phyloP scores from a whole-genome alignment of 2,888 invertebrate species.

The Pedicia rivosa region DNA sequence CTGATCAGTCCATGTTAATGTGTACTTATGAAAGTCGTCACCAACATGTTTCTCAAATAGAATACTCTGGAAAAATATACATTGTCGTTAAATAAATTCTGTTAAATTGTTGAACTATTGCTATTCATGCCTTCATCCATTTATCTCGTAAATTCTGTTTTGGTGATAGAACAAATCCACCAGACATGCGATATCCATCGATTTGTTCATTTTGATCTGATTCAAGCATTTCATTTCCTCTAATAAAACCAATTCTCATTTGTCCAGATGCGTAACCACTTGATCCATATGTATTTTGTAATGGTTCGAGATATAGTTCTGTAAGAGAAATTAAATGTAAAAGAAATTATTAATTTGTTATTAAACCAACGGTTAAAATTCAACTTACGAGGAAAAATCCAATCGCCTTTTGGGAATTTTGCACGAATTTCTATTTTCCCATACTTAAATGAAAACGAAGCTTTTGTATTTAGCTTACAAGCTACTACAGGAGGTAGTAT shows the following conservation, averaged over 20 bases:
- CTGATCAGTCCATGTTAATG: conserved; percentile 42
- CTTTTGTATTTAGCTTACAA: conserved; percentile 42
- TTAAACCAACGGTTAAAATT: too few species aligned
- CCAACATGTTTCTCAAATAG: conserved; percentile 31
- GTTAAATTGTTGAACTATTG: too few species aligned
- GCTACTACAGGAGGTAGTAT: conserved; percentile 55
- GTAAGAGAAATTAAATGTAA: conserved; percentile 14
- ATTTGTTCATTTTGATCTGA: conserved; percentile 17
- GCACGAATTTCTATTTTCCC: conserved; percentile 53
- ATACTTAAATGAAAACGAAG: conserved; percentile 48
- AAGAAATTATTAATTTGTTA: conserved; percentile 20
- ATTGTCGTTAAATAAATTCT: too few species aligned
- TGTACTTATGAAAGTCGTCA: conserved; percentile 48
- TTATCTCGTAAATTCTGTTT: conserved; percentile 25
- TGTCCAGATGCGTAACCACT: conserved; percentile 44
- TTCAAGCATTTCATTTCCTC: conserved; percentile 38
- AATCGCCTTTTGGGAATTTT: conserved; percentile 57
- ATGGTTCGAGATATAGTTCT: conserved; percentile 52
- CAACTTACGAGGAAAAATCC: conserved; percentile 62
- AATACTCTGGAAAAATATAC: too few species aligned
- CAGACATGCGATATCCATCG: conserved; percentile 19
- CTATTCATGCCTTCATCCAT: too few species aligned
- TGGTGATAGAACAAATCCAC: conserved; percentile 19
- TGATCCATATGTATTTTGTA: conserved; percentile 42
- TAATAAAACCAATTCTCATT: conserved; percentile 50